A percentile compares a stretch with the other conserved stretches of the same genome.
Conservation (phyloP, 2,888 invertebrate genomes). For the Tanypteryx hageni region DNA sequence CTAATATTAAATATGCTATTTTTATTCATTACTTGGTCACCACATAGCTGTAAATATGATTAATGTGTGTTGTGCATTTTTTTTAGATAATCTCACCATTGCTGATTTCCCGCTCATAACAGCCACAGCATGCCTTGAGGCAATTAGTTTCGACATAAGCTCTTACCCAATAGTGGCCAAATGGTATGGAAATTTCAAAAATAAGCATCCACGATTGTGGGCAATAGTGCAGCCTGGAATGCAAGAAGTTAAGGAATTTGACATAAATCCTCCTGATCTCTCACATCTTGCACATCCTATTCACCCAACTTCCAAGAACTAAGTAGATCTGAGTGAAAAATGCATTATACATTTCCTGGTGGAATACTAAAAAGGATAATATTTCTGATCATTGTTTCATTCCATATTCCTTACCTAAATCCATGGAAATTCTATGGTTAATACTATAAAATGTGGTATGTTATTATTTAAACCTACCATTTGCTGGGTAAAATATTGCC, state of each 20-base stretch:
- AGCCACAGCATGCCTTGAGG: conserved; percentile 85
- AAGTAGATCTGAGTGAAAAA: conserved; percentile 68
- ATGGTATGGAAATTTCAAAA: conserved; percentile 86
- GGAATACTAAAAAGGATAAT: no score
- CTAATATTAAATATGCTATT: not conserved
- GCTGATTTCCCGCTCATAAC: conserved; percentile 86
- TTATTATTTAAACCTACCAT: no score
- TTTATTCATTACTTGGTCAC: not conserved
- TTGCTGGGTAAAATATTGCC: no score
- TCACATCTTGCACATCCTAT: conserved; percentile 84
- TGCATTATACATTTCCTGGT: no score
- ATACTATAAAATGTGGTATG: no score
- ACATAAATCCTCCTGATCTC: conserved; percentile 85
- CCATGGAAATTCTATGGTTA: no score
- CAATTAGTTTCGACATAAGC: conserved; percentile 81
- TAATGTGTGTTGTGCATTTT: conserved; percentile 40
- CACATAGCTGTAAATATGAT: not conserved
- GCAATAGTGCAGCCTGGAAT: conserved; percentile 82
- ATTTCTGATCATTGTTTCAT: no score
- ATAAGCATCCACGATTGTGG: conserved; percentile 83
- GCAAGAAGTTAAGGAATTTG: conserved; percentile 82
- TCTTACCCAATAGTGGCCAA: conserved; percentile 79
- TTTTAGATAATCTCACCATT: conserved; percentile 82
- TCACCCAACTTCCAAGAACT: conserved; percentile 81
- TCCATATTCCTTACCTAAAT: no score